A percentile compares a stretch with the other conserved stretches of the same genome.
These are phyloP conservation scores for Monopis laevigella DNA, from an alignment of 2,888 invertebrate species.

Conservation along the genomic window DNA sequence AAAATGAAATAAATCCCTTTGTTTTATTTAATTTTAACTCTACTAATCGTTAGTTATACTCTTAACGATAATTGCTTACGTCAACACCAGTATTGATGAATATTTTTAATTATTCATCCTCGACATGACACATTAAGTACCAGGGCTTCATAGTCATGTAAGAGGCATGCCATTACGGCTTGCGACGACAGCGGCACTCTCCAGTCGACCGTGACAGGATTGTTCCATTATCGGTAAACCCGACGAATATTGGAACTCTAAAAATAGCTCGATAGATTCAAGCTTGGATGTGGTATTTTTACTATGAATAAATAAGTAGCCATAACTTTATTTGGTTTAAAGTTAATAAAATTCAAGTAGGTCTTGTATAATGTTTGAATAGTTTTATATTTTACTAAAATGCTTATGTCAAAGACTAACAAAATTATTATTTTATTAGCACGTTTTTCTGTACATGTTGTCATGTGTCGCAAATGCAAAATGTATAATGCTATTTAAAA, in stretches of 20 bases:
- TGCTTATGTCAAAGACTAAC: no score
- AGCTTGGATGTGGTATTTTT: slow-evolving; percentile 1
- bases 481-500: no score
- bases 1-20: no score
- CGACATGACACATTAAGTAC: background rate
- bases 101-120: slow-evolving; percentile 4
- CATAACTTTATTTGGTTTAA: background rate
- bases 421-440: no score
- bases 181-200: slow-evolving; percentile 54
- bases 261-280: slow-evolving; percentile 3
- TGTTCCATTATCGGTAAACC: slow-evolving; percentile 57
- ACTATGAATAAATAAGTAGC: background rate
- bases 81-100: slow-evolving; percentile 3
- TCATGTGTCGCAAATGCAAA: no score
- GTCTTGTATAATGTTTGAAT: no score
- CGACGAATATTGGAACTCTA: slow-evolving; percentile 9
- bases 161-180: slow-evolving; percentile 47
- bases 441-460: no score
- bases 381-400: no score
- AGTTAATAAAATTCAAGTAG: no score
- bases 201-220: slow-evolving; percentile 45
- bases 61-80: no score
- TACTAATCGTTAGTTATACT: no score
- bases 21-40: no score
- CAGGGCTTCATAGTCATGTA: slow-evolving; percentile 7